Evolutionary conservation across 1,140 invertebrate species (phyloP).

Genomic region (Aphidius gifuensis): DNA sequence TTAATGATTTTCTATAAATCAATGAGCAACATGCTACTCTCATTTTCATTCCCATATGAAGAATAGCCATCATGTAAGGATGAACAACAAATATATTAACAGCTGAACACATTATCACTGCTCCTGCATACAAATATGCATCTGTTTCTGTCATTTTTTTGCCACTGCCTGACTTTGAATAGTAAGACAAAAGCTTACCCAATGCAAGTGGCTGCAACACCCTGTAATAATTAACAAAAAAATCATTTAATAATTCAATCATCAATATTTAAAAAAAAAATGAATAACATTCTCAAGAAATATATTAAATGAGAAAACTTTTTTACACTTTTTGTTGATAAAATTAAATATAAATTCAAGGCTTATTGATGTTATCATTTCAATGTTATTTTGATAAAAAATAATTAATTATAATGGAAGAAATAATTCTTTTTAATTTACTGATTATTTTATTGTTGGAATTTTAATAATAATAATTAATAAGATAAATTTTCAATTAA

Average conservation of each 20-base stretch:
- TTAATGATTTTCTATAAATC: conserved; percentile 76
- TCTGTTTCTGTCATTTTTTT: conserved; percentile 48
- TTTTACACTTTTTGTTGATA: no score
- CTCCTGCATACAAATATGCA: conserved; percentile 68
- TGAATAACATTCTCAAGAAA: no score
- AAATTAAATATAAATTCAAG: no score
- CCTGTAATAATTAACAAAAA: conserved; percentile 47
- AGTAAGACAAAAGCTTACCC: conserved; percentile 68
- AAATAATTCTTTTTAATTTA: no score
- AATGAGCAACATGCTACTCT: conserved; percentile 75
- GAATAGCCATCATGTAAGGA: conserved; percentile 73
- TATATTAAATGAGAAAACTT: no score
- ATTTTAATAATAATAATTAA: background rate
- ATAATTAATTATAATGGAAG: no score
- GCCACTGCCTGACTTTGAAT: conserved; percentile 43
- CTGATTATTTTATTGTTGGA: background rate
- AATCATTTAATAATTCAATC: no score
- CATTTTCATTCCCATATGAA: conserved; percentile 72
- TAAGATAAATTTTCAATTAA: no score
- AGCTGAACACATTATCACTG: conserved; percentile 65
- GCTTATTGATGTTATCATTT: no score
- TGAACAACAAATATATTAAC: conserved; percentile 69
- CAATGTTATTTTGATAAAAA: no score
- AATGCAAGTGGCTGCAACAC: conserved; percentile 68
- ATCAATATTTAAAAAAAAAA: no score